Evolutionary conservation across 2,113 vertebrate genomes (phyloP).

Genomic region (Axis porcinus): DNA sequence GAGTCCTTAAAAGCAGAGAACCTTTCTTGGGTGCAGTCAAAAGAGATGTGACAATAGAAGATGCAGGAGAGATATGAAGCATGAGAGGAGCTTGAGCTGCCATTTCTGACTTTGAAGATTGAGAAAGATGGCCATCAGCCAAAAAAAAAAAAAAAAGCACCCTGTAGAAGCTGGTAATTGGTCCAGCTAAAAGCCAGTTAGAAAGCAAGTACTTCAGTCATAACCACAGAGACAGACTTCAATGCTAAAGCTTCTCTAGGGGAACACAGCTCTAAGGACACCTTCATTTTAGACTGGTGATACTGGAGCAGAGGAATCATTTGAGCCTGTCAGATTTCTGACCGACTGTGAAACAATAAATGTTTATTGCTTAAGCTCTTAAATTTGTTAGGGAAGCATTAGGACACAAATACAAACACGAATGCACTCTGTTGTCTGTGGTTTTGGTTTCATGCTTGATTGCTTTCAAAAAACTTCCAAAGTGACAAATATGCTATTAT

Average conservation of each 20-base stretch:
- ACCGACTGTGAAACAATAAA: not conserved
- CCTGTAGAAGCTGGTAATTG: not conserved
- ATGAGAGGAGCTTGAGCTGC: not conserved
- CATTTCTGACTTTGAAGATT: not conserved
- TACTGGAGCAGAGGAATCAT: not conserved
- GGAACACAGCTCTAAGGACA: not conserved
- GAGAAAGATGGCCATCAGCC: not conserved
- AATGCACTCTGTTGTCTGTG: not conserved
- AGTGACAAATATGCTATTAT: not conserved
- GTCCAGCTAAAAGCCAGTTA: not conserved
- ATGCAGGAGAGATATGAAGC: not conserved
- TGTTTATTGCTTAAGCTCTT: not conserved
- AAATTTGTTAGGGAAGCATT: not conserved
- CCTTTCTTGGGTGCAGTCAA: not conserved
- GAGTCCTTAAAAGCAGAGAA: not conserved
- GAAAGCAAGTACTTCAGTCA: not conserved
- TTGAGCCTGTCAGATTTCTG: not conserved
- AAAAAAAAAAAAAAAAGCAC: not conserved
- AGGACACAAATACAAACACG: not conserved
- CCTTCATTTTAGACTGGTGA: not conserved
- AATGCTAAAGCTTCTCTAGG: not conserved
- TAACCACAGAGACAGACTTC: not conserved
- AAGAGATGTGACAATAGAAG: not conserved
- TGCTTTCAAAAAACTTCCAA: not conserved
- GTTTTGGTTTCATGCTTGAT: not conserved